Evolutionary conservation across 2,888 invertebrate species (phyloP).

Genomic region (Eulithis testata): DNA sequence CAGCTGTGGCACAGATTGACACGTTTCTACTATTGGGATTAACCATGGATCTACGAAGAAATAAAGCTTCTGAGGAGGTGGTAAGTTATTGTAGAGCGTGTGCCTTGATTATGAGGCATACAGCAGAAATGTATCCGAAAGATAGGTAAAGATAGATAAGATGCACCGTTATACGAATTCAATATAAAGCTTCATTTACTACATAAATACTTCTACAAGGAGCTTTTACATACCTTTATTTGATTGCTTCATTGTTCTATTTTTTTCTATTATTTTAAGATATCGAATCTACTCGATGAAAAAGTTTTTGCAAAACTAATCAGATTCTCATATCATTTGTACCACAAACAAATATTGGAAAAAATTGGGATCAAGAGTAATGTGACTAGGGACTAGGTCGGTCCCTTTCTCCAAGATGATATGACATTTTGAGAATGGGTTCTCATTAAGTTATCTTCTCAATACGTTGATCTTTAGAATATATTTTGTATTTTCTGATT

Average conservation of each 20-base stretch:
- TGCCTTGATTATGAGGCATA: no score
- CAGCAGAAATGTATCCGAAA: no score
- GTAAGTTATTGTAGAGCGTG: neutral
- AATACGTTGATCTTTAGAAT: neutral
- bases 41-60: slow-evolving; percentile 9
- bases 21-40: slow-evolving; percentile 31
- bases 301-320: neutral
- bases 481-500: neutral
- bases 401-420: slow-evolving; percentile 2
- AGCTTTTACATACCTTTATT: no score
- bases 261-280: no score
- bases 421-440: slow-evolving; percentile 1
- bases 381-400: neutral
- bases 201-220: no score
- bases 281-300: neutral
- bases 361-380: slow-evolving; percentile 1
- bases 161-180: no score
- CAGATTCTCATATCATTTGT: neutral
- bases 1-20: slow-evolving; percentile 24
- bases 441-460: neutral
- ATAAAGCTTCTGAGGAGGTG: neutral
- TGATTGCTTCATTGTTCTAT: no score
- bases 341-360: neutral
- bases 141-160: no score
- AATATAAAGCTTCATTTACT: no score